A percentile compares a stretch with the other conserved stretches of the same genome.
Evolutionary conservation across 1,140 invertebrate genomes (phyloP).

Genomic region (Andricus grossulariae): DNA sequence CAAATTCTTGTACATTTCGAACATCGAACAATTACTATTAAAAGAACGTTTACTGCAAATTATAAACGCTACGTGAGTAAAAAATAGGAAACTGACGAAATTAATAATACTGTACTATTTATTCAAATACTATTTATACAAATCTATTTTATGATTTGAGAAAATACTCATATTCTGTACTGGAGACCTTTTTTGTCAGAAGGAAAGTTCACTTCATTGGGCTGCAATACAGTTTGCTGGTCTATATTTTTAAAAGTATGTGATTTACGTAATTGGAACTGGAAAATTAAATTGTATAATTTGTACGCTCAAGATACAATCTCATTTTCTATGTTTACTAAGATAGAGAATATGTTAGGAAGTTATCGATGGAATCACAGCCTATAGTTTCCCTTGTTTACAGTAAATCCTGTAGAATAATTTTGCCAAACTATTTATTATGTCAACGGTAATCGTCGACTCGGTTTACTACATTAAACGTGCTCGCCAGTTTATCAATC

Average conservation of each 20-base stretch:
- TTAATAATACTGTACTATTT: too few species aligned
- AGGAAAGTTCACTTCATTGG: too few species aligned
- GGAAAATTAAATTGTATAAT: constrained; percentile 4
- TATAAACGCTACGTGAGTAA: too few species aligned
- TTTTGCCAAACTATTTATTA: constrained; percentile 50
- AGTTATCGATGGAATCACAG: not conserved
- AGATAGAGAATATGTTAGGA: not conserved
- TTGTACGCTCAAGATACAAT: not conserved
- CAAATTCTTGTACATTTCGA: too few species aligned
- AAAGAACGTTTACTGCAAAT: too few species aligned
- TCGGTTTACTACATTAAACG: not conserved
- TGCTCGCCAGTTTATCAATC: not conserved
- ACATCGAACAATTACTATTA: too few species aligned
- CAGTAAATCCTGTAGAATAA: constrained; percentile 42
- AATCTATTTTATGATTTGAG: too few species aligned
- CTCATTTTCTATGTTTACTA: not conserved
- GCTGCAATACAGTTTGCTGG: too few species aligned
- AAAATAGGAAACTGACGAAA: too few species aligned
- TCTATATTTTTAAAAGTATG: not conserved
- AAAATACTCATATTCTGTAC: too few species aligned
- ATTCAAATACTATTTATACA: too few species aligned
- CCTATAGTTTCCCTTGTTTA: not conserved
- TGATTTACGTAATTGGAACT: not conserved
- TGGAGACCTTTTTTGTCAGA: too few species aligned
- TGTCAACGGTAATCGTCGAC: constrained; percentile 36